Percentiles rank a stretch among this genome's conserved stretches.
These are phyloP conservation scores for Aleiodes leptofemur DNA, from an alignment of 2,888 invertebrate species.

Conservation along the genomic window DNA sequence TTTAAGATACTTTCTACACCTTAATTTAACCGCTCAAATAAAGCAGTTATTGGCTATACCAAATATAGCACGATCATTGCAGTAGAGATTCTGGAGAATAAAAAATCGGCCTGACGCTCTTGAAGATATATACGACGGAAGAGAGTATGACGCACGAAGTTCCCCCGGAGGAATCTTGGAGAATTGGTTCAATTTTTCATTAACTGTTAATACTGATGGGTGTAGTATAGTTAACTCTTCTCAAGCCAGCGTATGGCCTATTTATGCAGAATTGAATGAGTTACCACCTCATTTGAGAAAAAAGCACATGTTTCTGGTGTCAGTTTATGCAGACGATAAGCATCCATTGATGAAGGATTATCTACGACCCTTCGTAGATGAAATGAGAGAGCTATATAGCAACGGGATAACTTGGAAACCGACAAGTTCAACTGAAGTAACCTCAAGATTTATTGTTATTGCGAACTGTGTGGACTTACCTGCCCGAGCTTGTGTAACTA, in stretches of 20 bases:
- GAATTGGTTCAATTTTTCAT: conserved; percentile 41
- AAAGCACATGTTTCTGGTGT: conserved; percentile 35
- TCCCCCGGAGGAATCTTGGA: conserved; percentile 34
- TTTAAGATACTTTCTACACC: too few relatives aligned
- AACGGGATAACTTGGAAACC: conserved; percentile 36
- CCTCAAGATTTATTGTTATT: conserved; percentile 23
- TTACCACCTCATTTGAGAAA: conserved; percentile 46
- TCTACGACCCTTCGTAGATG: conserved; percentile 13
- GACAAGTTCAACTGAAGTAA: not conserved
- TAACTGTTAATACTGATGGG: conserved; percentile 45
- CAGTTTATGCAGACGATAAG: conserved; percentile 31
- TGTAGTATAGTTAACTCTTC: conserved; percentile 40
- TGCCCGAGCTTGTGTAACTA: not conserved
- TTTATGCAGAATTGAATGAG: conserved; percentile 36
- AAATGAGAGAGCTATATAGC: conserved; percentile 29
- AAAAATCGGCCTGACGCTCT: conserved; percentile 26
- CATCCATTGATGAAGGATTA: conserved; percentile 39
- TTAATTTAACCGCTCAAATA: not conserved
- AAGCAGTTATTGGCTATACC: not conserved
- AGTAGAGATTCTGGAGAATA: not conserved
- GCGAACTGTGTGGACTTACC: not conserved
- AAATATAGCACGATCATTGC: not conserved
- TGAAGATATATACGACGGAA: conserved; percentile 51
- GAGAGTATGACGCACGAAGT: conserved; percentile 32
- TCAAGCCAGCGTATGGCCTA: conserved; percentile 41